Evolutionary conservation across 2,797 vertebrate genomes (phyloP).

Genomic region (Eulemur albifrons): DNA sequence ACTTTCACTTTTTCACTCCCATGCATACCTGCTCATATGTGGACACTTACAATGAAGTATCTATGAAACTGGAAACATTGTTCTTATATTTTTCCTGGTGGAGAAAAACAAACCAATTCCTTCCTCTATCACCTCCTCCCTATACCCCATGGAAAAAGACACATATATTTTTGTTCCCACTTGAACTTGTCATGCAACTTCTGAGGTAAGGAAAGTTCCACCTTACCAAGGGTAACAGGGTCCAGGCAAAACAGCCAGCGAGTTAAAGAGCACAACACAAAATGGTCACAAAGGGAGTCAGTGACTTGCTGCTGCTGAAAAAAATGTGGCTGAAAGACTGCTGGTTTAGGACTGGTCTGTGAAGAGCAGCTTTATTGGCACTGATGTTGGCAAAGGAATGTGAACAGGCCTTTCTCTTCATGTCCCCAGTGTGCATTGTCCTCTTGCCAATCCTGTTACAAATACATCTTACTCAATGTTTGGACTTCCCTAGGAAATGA

Average conservation of each 20-base stretch:
- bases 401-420: background rate
- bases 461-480: background rate
- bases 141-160: background rate
- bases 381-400: background rate
- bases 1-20: background rate
- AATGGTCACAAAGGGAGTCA: background rate
- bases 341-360: background rate
- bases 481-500: slow-evolving; percentile 20
- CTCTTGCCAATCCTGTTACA: background rate
- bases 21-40: background rate
- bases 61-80: background rate
- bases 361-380: background rate
- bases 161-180: background rate
- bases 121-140: background rate
- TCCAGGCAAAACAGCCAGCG: background rate
- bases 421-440: background rate
- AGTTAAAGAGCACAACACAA: background rate
- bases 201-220: background rate
- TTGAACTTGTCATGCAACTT: background rate
- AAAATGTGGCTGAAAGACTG: background rate
- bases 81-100: background rate
- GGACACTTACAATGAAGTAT: background rate
- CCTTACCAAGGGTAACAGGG: background rate
- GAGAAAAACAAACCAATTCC: background rate
- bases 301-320: background rate